These are phyloP conservation scores for Therioaphis trifolii DNA, from an alignment of 2,888 invertebrate species.

Conservation along the genomic window DNA sequence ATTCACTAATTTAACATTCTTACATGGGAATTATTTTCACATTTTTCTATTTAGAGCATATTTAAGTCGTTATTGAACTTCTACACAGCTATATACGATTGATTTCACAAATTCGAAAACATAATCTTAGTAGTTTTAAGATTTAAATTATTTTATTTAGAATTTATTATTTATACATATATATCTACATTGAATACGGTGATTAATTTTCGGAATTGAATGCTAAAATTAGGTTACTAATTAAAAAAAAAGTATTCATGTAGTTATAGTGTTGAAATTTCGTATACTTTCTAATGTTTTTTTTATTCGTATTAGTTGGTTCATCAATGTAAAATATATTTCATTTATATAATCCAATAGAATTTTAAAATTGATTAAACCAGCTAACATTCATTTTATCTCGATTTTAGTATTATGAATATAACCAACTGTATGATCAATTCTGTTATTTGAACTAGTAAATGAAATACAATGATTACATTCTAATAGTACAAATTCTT, in stretches of 20 bases:
- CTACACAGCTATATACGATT: not conserved
- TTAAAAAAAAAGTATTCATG: not conserved
- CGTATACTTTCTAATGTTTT: not conserved
- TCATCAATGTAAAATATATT: not conserved
- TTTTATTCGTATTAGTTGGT: not conserved
- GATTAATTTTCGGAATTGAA: not conserved
- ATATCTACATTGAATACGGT: not conserved
- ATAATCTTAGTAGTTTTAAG: not conserved
- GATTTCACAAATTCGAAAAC: not conserved
- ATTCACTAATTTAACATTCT: not conserved
- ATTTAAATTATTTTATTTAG: not conserved
- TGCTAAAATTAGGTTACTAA: not conserved
- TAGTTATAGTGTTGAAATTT: not conserved
- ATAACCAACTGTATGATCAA: not conserved
- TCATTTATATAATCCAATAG: not conserved
- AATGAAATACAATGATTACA: not conserved
- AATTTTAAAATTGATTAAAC: not conserved
- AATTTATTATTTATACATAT: not conserved
- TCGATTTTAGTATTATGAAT: not conserved
- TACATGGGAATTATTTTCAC: constrained; percentile 10
- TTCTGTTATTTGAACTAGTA: not conserved
- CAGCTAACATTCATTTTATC: not conserved
- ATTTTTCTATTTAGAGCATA: not conserved
- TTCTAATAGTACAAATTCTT: not conserved
- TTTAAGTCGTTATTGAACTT: not conserved